These are phyloP conservation scores for Cyrtodaria siliqua DNA, from an alignment of 2,888 invertebrate genomes.

Conservation along the genomic window DNA sequence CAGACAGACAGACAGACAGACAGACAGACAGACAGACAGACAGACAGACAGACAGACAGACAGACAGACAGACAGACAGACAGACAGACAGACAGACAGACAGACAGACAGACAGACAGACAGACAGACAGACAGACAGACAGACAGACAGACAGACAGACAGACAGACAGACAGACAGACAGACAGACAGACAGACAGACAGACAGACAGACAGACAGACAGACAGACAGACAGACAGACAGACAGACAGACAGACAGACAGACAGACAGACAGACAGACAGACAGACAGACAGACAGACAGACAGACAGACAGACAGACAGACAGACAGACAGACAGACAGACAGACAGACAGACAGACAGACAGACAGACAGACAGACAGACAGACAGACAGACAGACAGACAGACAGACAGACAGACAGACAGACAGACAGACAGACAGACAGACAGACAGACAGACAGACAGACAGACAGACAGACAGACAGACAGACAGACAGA, in stretches of 20 bases:
- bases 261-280: constrained; percentile 11
- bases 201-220: constrained; percentile 11
- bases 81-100: constrained; percentile 11
- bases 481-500: constrained; percentile 11
- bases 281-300: constrained; percentile 11
- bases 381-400: constrained; percentile 11
- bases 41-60: constrained; percentile 11
- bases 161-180: constrained; percentile 11
- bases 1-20: constrained; percentile 11
- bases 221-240: constrained; percentile 11
- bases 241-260: constrained; percentile 11
- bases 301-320: constrained; percentile 11
- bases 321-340: constrained; percentile 11
- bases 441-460: constrained; percentile 11
- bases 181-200: constrained; percentile 11
- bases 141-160: constrained; percentile 11
- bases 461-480: constrained; percentile 7
- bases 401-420: constrained; percentile 11
- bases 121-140: constrained; percentile 11
- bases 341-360: constrained; percentile 11
- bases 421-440: constrained; percentile 11
- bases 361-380: constrained; percentile 11
- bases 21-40: constrained; percentile 11
- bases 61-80: constrained; percentile 11
- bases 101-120: constrained; percentile 11